A percentile compares a stretch with the other conserved stretches of the same genome.
phyloP scores from a whole-genome alignment of 2,888 invertebrate species.

The Eupeodes luniger region DNA sequence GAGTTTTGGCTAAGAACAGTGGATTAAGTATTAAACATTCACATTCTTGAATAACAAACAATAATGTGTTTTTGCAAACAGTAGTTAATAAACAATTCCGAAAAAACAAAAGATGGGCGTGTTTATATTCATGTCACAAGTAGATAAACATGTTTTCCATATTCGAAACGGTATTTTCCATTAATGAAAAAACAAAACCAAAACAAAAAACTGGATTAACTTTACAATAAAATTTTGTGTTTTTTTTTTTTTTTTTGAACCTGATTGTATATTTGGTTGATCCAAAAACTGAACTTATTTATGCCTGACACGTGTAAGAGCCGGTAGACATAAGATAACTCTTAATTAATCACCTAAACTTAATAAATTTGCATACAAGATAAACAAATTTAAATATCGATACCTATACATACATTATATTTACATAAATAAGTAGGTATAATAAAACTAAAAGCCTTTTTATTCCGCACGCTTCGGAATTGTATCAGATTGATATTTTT shows the following conservation, averaged over 20 bases:
- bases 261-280: too few relatives aligned
- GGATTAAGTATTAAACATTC: too few relatives aligned
- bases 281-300: slow-evolving; percentile 2
- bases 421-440: neutral
- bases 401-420: too few relatives aligned
- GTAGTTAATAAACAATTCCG: too few relatives aligned
- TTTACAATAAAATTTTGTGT: neutral
- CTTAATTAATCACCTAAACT: too few relatives aligned
- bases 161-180: slow-evolving; percentile 7
- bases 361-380: too few relatives aligned
- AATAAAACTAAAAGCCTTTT: too few relatives aligned
- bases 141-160: neutral
- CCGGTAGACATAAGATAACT: neutral
- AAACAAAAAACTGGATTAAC: slow-evolving; percentile 17
- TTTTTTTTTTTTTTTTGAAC: too few relatives aligned
- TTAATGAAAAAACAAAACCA: neutral
- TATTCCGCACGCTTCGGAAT: neutral
- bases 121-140: neutral
- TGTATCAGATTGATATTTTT: neutral
- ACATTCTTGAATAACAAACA: too few relatives aligned
- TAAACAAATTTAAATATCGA: too few relatives aligned
- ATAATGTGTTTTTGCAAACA: too few relatives aligned
- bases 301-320: neutral
- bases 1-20: too few relatives aligned
- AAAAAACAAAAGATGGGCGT: neutral